A percentile compares a stretch with the other conserved stretches of the same genome.
These are phyloP conservation scores for Alviniconcha marisindica DNA, from an alignment of 1,140 invertebrate species.

Conservation along the genomic window DNA sequence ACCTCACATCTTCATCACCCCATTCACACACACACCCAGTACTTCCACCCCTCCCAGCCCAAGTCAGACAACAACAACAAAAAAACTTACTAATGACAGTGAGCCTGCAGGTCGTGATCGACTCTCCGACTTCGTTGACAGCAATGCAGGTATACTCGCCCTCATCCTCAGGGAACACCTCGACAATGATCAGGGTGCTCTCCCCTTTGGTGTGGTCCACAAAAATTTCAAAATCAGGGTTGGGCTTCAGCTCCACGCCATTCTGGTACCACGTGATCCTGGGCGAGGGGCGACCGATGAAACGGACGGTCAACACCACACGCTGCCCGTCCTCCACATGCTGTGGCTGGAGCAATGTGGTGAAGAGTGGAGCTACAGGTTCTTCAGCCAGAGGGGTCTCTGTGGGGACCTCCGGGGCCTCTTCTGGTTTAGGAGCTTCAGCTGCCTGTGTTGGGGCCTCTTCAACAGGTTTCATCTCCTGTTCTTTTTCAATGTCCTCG, in stretches of 20 bases:
- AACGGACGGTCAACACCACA: constrained; percentile 66
- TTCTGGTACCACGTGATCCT: constrained; percentile 74
- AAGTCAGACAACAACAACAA: not conserved
- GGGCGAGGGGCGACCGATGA: constrained; percentile 68
- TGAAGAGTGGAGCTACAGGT: constrained; percentile 66
- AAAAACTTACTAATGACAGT: constrained; percentile 68
- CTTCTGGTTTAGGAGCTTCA: constrained; percentile 35
- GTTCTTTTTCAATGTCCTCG: constrained; percentile 61
- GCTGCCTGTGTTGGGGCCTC: constrained; percentile 32
- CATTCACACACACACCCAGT: not conserved
- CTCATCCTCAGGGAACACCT: constrained; percentile 82
- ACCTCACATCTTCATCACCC: no score
- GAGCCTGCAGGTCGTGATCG: constrained; percentile 76
- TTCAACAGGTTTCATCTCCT: constrained; percentile 41
- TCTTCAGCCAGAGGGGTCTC: constrained; percentile 44
- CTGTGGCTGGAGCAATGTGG: constrained; percentile 66
- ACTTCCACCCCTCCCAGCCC: no score
- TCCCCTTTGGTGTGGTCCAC: constrained; percentile 65
- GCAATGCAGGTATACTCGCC: constrained; percentile 95
- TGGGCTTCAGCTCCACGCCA: constrained; percentile 67
- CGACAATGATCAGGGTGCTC: constrained; percentile 71
- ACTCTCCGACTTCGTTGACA: constrained; percentile 91
- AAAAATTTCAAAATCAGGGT: constrained; percentile 69
- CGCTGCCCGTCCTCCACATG: constrained; percentile 68
- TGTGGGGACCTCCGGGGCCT: constrained; percentile 32